These are phyloP conservation scores for Nemurella pictetii DNA, from an alignment of 2,888 invertebrate species.

Conservation along the genomic window DNA sequence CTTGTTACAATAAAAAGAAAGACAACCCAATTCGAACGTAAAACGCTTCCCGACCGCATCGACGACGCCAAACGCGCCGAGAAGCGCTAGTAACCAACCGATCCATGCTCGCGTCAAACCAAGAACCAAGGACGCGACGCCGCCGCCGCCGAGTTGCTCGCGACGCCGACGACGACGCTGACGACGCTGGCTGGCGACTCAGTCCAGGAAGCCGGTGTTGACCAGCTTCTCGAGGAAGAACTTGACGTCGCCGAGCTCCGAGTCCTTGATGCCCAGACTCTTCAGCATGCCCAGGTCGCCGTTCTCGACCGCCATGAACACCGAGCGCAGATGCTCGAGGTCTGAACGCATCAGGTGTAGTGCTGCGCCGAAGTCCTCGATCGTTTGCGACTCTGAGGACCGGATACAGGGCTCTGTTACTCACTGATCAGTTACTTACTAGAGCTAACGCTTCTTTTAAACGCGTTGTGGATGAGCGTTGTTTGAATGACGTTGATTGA, in stretches of 20 bases:
- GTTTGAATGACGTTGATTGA: too few relatives aligned
- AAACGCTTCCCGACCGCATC: background rate
- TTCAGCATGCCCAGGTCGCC: conserved; percentile 93
- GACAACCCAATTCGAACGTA: background rate
- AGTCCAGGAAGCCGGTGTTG: conserved; percentile 94
- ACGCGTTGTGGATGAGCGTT: too few relatives aligned
- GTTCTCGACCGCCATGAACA: conserved; percentile 94
- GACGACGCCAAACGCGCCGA: background rate
- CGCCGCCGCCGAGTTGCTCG: too few relatives aligned
- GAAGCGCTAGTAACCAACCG: background rate
- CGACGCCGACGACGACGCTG: background rate
- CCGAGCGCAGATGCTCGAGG: conserved; percentile 88
- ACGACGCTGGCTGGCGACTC: conserved; percentile 34
- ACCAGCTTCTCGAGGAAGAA: conserved; percentile 95
- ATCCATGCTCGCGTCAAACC: background rate
- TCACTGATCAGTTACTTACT: too few relatives aligned
- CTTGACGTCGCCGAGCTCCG: conserved; percentile 91
- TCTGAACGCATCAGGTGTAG: conserved; percentile 84
- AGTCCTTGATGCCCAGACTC: conserved; percentile 92
- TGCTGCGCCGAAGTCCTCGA: conserved; percentile 77
- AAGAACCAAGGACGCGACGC: background rate
- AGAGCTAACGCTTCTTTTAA: too few relatives aligned
- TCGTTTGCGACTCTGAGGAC: conserved; percentile 40
- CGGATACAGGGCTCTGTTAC: too few relatives aligned
- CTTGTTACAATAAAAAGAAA: background rate